Percentiles rank a stretch among this genome's conserved stretches.
These are phyloP conservation scores for Nasalis larvatus DNA, from an alignment of 2,113 vertebrate genomes.

Conservation along the genomic window DNA sequence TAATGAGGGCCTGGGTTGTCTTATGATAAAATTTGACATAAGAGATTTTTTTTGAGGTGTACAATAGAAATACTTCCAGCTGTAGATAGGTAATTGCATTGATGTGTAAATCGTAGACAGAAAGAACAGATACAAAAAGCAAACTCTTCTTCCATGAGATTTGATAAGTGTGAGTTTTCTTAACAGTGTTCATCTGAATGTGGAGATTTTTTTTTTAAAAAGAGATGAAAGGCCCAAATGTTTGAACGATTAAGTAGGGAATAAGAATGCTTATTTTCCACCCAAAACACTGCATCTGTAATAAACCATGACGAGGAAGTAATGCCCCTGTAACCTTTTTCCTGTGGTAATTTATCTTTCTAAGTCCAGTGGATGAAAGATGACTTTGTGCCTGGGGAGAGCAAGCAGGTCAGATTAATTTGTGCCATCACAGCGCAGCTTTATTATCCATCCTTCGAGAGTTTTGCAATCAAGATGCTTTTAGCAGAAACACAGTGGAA, in stretches of 20 bases:
- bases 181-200: not conserved
- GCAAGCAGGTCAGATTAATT: not conserved
- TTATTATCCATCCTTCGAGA: not conserved
- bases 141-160: not conserved
- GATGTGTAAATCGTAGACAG: not conserved
- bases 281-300: not conserved
- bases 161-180: not conserved
- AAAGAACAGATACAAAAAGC: not conserved
- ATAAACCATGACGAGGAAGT: not conserved
- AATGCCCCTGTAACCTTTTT: not conserved
- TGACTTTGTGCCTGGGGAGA: not conserved
- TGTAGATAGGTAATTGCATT: not conserved
- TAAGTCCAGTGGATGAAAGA: not conserved
- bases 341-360: not conserved
- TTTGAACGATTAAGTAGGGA: not conserved
- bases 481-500: not conserved
- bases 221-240: not conserved
- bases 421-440: rapidly evolving
- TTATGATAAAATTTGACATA: not conserved
- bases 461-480: not conserved
- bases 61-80: not conserved
- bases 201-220: not conserved
- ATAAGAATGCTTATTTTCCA: not conserved
- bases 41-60: not conserved
- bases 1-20: not conserved